These are phyloP conservation scores for Temnothorax rugatulus DNA, from an alignment of 2,888 invertebrate species.

Conservation along the genomic window DNA sequence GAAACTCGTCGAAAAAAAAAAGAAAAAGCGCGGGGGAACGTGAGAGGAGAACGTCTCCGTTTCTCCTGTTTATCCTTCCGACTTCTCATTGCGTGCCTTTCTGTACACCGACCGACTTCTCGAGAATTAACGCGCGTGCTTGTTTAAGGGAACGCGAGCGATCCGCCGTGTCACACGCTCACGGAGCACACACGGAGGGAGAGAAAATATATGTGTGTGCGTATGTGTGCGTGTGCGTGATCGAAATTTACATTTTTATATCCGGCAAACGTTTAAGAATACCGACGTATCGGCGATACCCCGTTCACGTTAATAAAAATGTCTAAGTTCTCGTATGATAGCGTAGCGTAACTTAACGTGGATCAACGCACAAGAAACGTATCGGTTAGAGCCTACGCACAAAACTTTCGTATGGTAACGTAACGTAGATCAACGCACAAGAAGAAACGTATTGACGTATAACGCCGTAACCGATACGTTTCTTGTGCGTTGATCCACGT, in stretches of 20 bases:
- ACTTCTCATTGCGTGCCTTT: constrained; percentile 74
- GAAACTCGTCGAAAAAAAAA: constrained; percentile 11
- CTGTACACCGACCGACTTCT: constrained; percentile 62
- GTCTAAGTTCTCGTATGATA: too few relatives aligned
- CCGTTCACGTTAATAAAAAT: background rate
- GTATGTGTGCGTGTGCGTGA: background rate
- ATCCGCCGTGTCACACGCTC: background rate
- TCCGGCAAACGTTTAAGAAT: constrained; percentile 13
- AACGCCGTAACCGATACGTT: too few relatives aligned
- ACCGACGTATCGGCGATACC: background rate
- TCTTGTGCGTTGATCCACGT: too few relatives aligned
- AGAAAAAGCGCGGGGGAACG: constrained; percentile 17
- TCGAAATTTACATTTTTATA: constrained; percentile 51
- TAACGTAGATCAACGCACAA: too few relatives aligned
- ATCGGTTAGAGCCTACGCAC: too few relatives aligned
- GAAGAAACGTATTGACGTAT: too few relatives aligned
- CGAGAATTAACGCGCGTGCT: constrained; percentile 42
- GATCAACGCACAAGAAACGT: too few relatives aligned
- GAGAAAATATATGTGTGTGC: background rate
- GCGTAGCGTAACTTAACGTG: too few relatives aligned
- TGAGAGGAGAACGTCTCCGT: constrained; percentile 18
- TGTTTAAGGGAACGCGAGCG: constrained; percentile 29
- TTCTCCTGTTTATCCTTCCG: constrained; percentile 67
- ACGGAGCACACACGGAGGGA: background rate
- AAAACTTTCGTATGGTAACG: too few relatives aligned